Conservation (phyloP, 2,113 vertebrate genomes). For the Clarias batrachus region DNA sequence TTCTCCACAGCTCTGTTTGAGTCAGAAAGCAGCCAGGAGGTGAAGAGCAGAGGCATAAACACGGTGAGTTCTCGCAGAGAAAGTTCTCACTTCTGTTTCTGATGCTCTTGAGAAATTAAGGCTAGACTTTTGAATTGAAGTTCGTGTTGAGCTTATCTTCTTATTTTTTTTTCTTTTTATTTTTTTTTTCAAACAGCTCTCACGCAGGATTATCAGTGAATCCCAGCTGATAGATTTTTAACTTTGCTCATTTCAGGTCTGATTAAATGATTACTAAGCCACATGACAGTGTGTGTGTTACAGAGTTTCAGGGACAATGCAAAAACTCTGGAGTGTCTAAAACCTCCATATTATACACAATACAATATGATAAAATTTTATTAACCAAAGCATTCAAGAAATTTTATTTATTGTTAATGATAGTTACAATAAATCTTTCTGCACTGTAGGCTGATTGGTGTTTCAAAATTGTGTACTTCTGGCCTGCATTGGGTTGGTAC, state of each 20-base stretch:
- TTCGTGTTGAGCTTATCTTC: not conserved
- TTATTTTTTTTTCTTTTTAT: too few species aligned
- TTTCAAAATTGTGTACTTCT: too few species aligned
- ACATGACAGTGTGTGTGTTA: not conserved
- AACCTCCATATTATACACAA: not conserved
- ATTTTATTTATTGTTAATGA: not conserved
- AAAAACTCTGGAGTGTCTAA: not conserved
- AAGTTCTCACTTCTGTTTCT: not conserved
- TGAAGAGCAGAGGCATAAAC: slow-evolving; percentile 73
- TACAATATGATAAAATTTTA: not conserved
- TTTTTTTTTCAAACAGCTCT: not conserved
- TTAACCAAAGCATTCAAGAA: not conserved
- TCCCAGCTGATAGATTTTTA: not conserved
- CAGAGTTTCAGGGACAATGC: not conserved
- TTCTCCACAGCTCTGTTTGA: slow-evolving; percentile 69
- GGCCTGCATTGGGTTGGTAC: too few species aligned
- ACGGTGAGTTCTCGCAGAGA: slow-evolving; percentile 62
- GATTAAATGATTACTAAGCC: not conserved
- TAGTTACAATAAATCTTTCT: not conserved
- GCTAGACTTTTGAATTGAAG: not conserved
- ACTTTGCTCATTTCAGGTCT: not conserved
- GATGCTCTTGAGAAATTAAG: not conserved
- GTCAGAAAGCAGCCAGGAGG: slow-evolving; percentile 66
- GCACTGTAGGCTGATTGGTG: too few species aligned
- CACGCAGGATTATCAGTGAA: not conserved